phyloP scores from a whole-genome alignment of 2,113 vertebrate genomes.

The Mellivora capensis region DNA sequence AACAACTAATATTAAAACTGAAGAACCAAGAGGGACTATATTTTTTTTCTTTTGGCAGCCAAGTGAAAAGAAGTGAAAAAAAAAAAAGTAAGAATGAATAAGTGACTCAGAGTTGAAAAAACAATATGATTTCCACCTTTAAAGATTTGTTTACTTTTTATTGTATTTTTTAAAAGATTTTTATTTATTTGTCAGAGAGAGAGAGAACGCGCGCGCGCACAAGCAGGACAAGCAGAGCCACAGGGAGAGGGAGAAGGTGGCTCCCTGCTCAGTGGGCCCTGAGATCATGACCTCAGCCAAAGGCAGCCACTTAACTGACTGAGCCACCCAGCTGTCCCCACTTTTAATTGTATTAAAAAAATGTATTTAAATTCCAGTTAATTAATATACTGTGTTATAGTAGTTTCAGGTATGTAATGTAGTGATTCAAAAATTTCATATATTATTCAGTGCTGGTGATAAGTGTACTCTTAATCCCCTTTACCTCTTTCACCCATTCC shows the following conservation, averaged over 20 bases:
- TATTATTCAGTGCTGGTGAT: not conserved
- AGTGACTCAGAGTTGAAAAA: slow-evolving; percentile 5
- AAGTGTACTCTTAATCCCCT: not conserved
- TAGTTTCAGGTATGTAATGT: not conserved
- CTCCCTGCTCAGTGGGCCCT: no score
- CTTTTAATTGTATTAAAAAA: not conserved
- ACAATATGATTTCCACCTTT: not conserved
- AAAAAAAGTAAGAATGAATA: not conserved
- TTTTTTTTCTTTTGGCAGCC: not conserved
- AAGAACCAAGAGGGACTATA: not conserved
- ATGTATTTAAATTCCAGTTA: not conserved
- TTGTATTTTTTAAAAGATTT: no score
- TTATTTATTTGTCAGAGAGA: no score
- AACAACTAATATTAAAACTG: not conserved
- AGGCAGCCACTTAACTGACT: no score
- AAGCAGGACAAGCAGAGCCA: no score
- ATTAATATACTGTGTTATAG: not conserved
- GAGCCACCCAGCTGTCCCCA: no score
- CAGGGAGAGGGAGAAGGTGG: no score
- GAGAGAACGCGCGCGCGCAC: no score
- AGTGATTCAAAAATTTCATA: not conserved
- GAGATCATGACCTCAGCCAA: no score
- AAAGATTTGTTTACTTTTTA: not conserved
- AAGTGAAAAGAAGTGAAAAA: not conserved
- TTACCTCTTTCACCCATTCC: no score